phyloP scores from a whole-genome alignment of 2,888 invertebrate genomes.

The Drosophila affinis region DNA sequence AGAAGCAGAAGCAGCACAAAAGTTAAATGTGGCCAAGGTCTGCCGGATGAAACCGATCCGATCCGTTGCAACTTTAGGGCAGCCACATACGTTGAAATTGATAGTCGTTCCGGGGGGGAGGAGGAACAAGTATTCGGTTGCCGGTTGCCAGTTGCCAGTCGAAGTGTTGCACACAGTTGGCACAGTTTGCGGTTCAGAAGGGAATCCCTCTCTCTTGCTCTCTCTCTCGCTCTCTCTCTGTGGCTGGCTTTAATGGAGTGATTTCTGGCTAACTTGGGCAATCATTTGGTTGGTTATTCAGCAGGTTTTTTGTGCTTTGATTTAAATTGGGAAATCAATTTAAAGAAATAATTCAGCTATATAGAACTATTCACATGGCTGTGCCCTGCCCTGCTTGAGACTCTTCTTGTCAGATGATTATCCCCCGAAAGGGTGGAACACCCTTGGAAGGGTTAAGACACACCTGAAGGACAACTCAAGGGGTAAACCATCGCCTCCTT shows the following conservation, averaged over 20 bases:
- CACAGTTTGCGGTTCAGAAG: constrained; percentile 38
- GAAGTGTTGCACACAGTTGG: constrained; percentile 41
- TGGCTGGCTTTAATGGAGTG: constrained; percentile 2
- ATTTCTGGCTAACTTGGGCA: constrained; percentile 5
- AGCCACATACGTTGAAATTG: constrained; percentile 48
- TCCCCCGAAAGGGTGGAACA: not conserved
- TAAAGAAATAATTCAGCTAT: not conserved
- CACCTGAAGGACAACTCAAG: constrained; percentile 10
- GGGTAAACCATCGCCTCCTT: constrained; percentile 14
- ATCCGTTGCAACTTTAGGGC: constrained; percentile 63
- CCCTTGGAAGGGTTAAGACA: constrained; percentile 37
- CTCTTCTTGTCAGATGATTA: not conserved
- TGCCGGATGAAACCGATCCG: constrained; percentile 66
- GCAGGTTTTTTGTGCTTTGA: not conserved
- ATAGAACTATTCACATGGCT: too few species aligned
- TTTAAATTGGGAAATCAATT: not conserved
- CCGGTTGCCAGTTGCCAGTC: constrained; percentile 36
- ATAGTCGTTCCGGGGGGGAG: constrained; percentile 29
- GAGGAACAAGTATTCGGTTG: constrained; percentile 31
- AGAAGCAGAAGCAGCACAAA: constrained; percentile 40
- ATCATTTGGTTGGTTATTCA: not conserved
- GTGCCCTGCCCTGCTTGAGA: not conserved
- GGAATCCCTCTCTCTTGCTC: not conserved
- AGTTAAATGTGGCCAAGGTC: constrained; percentile 75
- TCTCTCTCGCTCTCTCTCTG: not conserved